Conservation (phyloP, 1,140 invertebrate species). For the Micrasema longulum region DNA sequence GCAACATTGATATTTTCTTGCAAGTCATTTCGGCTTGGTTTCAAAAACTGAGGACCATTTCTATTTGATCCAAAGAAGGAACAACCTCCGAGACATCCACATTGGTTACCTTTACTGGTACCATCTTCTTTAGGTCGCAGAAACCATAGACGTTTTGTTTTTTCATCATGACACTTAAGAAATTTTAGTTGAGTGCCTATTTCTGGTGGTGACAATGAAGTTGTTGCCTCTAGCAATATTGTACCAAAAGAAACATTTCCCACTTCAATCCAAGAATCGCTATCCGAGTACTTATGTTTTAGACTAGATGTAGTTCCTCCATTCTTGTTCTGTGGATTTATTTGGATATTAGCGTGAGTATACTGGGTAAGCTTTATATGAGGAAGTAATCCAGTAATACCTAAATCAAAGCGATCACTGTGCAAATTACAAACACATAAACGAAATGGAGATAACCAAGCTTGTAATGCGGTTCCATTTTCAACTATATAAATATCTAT, state of each 20-base stretch:
- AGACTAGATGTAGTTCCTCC: conserved; percentile 60
- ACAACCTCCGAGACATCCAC: conserved; percentile 96
- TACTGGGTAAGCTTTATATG: conserved; percentile 69
- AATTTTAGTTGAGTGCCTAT: conserved; percentile 87
- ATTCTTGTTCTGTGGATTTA: conserved; percentile 60
- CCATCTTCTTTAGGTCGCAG: conserved; percentile 83
- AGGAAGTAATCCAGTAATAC: conserved; percentile 89
- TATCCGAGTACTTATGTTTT: conserved; percentile 61
- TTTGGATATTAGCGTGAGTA: conserved; percentile 65
- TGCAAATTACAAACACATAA: conserved; percentile 94
- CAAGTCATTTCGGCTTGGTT: conserved; percentile 83
- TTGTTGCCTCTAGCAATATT: conserved; percentile 92
- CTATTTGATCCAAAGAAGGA: conserved; percentile 92
- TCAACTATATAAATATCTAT: conserved; percentile 94
- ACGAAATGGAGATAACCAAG: conserved; percentile 90
- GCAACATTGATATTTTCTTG: conserved; percentile 87
- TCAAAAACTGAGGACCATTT: conserved; percentile 90
- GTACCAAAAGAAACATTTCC: conserved; percentile 91
- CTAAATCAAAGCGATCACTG: conserved; percentile 88
- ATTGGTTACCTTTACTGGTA: conserved; percentile 73
- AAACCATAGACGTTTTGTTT: conserved; percentile 92
- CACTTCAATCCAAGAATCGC: conserved; percentile 92
- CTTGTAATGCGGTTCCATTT: conserved; percentile 85
- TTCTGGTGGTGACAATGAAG: conserved; percentile 80
- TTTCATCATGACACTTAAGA: conserved; percentile 88